phyloP scores from a whole-genome alignment of 2,888 invertebrate genomes.

The Ophion costatus region DNA sequence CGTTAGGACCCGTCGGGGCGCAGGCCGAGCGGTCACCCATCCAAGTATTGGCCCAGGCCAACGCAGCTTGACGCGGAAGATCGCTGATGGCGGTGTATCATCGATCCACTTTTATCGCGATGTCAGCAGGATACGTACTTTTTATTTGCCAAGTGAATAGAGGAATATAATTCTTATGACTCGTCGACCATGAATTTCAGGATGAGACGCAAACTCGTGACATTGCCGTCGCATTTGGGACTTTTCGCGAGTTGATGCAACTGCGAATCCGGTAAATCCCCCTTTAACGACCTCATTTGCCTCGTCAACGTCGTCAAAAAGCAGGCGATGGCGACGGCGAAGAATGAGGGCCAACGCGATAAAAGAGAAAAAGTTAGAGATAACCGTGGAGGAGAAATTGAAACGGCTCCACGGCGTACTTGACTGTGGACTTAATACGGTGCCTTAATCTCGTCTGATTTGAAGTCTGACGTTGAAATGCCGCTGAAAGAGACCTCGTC shows the following conservation, averaged over 20 bases:
- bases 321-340: constrained; percentile 62
- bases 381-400: constrained; percentile 45
- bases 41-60: background rate
- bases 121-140: background rate
- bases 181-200: constrained; percentile 16
- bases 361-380: constrained; percentile 20
- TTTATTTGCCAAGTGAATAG: background rate
- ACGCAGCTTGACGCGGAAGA: background rate
- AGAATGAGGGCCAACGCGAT: constrained; percentile 46
- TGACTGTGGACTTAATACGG: constrained; percentile 36
- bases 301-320: constrained; percentile 71
- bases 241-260: constrained; percentile 45
- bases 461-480: constrained; percentile 65
- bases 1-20: background rate
- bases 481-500: constrained; percentile 51
- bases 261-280: constrained; percentile 71
- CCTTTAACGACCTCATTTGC: constrained; percentile 77
- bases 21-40: background rate
- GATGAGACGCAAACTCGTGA: constrained; percentile 3
- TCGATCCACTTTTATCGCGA: constrained; percentile 1
- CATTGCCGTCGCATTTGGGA: constrained; percentile 16
- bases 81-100: background rate
- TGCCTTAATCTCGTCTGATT: constrained; percentile 67
- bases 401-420: constrained; percentile 25
- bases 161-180: background rate